Evolutionary conservation across 2,888 invertebrate species (phyloP).

Genomic region (Tenthredo livida): DNA sequence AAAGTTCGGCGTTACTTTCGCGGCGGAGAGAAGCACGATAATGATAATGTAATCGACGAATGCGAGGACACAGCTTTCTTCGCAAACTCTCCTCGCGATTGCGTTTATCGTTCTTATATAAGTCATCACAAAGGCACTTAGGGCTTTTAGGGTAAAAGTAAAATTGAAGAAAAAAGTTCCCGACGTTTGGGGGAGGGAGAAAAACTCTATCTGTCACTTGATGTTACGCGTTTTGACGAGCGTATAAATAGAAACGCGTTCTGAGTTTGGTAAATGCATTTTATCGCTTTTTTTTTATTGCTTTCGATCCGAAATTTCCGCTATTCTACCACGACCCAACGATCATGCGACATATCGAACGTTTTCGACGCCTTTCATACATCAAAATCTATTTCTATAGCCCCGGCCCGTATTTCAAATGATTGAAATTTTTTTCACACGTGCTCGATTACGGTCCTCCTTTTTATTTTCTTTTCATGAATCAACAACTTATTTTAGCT

Average conservation of each 20-base stretch:
- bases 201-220: conserved; percentile 23
- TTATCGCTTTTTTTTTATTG: conserved; percentile 17
- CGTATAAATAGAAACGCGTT: not conserved
- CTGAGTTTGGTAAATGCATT: not conserved
- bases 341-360: conserved; percentile 15
- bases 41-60: conserved; percentile 17
- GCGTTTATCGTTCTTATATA: not conserved
- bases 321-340: not conserved
- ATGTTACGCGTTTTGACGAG: not conserved
- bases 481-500: not conserved
- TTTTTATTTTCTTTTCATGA: not conserved
- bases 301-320: conserved; percentile 5
- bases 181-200: not conserved
- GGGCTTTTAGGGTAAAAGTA: not conserved
- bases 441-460: not conserved
- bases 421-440: conserved; percentile 23
- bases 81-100: conserved; percentile 2
- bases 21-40: not conserved
- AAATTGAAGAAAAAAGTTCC: not conserved
- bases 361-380: conserved; percentile 15
- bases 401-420: conserved; percentile 7
- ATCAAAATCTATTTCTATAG: not conserved
- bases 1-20: conserved; percentile 8
- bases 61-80: conserved; percentile 31
- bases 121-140: conserved; percentile 17